Evolutionary conservation across 2,113 vertebrate species (phyloP), one percentile per base, ranked within the genome.

Genomic region (Petrocephalus microphthalmus): DNA sequence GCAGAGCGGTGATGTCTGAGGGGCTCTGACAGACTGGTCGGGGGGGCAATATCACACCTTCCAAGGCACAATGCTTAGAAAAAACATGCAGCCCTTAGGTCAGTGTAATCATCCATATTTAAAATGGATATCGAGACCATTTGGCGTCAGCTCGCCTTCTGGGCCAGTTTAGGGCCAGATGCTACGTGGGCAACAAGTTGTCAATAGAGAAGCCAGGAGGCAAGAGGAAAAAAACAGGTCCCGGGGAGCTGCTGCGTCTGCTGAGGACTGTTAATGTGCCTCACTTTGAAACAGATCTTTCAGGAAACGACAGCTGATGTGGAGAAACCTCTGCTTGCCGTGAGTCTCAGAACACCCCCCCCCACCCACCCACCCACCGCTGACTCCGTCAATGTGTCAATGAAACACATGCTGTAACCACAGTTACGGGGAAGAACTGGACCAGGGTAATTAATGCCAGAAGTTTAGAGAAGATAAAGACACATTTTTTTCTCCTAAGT

Each of bases 201-300:
- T 84, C 83, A 53, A 29, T 25, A 52, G n/a, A 3, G n/a, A 52
- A 53, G 49, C 25, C 52, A 85, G 84, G n/a, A 85, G 17, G 49
- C 10, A 49, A 84, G 19, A 52, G 17, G 33, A 37, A 37, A 33
- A 37, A 19, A 29, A 6, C 29, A 29, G 47, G 17, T 6, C 13
- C 3, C 17, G 6, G 13, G 37, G 37, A 22, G 45, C 20, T 4
- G 11, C 13, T 25, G 13, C 15, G 25, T 54, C n/a, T 85, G 84
- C 22, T 52, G 51, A 20, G 7, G 7, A 2, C 42, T 47, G 10
- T 20, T 20, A 83, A 42, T 47, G 20, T 19, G 20, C 45, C 15
- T 83, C 81, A 47, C 37, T 83, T 85, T 56, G 47, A 33, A 85
- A 33, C 25, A 19, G 52, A 53, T 54, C 84, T 85, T 85, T 85